phyloP scores from a whole-genome alignment of 2,797 vertebrate species.

The Eidolon dupreanum region DNA sequence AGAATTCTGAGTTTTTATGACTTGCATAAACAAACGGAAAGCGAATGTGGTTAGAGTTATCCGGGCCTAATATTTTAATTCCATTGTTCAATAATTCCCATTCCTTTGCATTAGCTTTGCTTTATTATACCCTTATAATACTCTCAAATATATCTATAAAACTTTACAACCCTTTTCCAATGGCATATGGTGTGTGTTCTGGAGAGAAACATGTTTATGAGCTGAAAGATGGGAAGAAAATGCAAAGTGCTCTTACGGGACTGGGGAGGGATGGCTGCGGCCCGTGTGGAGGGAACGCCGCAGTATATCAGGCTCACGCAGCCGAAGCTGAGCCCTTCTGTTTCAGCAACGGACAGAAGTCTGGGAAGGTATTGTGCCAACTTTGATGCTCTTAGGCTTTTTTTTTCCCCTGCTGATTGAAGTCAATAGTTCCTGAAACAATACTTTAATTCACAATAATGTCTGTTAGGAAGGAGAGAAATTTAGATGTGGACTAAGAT shows the following conservation, averaged over 20 bases:
- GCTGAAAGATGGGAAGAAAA: constrained; percentile 84
- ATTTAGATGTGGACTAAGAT: not conserved
- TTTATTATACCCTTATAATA: constrained; percentile 83
- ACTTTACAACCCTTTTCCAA: constrained; percentile 84
- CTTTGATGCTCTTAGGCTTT: not conserved
- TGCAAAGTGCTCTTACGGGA: constrained; percentile 81
- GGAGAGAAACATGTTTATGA: constrained; percentile 84
- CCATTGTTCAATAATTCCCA: constrained; percentile 82
- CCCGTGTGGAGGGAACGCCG: constrained; percentile 49
- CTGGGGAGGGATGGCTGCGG: constrained; percentile 64
- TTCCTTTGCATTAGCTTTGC: constrained; percentile 82
- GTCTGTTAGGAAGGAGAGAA: not conserved
- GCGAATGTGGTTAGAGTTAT: constrained; percentile 65
- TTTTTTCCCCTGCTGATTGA: not conserved
- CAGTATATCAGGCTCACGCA: constrained; percentile 61
- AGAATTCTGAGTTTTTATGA: constrained; percentile 56
- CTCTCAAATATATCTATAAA: constrained; percentile 83
- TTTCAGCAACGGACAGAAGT: constrained; percentile 57
- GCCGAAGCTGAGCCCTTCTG: constrained; percentile 55
- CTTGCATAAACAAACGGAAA: constrained; percentile 63
- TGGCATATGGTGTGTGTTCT: constrained; percentile 83
- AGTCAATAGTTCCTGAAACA: not conserved
- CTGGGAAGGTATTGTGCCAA: constrained; percentile 9
- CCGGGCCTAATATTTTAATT: constrained; percentile 80
- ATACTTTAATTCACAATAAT: not conserved